These are phyloP conservation scores for Emydocephalus ijimae DNA, from an alignment of 2,113 vertebrate species.

Conservation along the genomic window DNA sequence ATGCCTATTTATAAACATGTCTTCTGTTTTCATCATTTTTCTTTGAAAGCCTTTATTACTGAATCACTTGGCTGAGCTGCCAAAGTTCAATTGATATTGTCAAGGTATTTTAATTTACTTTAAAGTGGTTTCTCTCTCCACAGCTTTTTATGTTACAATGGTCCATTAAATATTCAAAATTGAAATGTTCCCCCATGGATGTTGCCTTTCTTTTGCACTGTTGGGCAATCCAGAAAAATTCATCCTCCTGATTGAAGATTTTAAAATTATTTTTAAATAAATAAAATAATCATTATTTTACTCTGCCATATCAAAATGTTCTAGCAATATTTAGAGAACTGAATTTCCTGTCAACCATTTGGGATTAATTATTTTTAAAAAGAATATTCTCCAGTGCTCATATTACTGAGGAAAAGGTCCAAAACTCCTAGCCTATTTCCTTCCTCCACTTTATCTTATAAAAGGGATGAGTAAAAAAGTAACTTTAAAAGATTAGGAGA, in stretches of 20 bases:
- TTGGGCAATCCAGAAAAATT: not conserved
- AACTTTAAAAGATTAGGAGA: not conserved
- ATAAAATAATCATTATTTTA: not conserved
- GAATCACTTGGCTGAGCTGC: not conserved
- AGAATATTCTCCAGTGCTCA: not conserved
- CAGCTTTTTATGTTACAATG: not conserved
- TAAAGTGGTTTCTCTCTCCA: not conserved
- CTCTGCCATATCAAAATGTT: not conserved
- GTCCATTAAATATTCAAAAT: not conserved
- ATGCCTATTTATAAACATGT: not conserved
- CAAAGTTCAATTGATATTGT: not conserved
- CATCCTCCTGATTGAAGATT: not conserved
- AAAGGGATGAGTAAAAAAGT: not conserved
- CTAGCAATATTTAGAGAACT: not conserved
- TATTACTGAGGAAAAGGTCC: not conserved
- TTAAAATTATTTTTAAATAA: not conserved
- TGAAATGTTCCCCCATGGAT: constrained; percentile 2
- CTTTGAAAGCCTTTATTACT: constrained; percentile 5
- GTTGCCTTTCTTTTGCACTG: not conserved
- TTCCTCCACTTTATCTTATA: not conserved
- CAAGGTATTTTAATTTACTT: constrained; percentile 29
- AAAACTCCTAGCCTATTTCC: not conserved
- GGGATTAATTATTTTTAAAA: not conserved
- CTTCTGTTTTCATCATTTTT: not conserved
- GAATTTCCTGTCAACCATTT: not conserved